A percentile compares a stretch with the other conserved stretches of the same genome.
These are phyloP conservation scores for Enhydra lutris DNA, from an alignment of 2,113 vertebrate species.

Conservation along the genomic window DNA sequence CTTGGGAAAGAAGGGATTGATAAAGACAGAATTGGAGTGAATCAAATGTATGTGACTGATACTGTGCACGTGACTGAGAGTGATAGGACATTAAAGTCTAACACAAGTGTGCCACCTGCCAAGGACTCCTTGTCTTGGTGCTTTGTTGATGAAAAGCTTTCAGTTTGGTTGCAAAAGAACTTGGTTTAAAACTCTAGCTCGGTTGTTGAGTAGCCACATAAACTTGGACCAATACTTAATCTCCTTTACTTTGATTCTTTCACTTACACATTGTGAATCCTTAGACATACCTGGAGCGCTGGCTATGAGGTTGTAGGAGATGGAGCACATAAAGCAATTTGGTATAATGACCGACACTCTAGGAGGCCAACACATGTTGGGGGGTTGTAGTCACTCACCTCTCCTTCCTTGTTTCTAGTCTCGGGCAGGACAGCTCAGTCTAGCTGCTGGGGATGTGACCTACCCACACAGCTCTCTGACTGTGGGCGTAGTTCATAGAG, in stretches of 20 bases:
- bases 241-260: not conserved
- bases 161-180: not conserved
- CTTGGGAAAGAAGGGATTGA: not conserved
- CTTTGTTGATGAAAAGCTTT: slow-evolving; percentile 1
- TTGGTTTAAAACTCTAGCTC: not conserved
- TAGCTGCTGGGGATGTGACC: not conserved
- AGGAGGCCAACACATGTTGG: not conserved
- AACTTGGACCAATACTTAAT: not conserved
- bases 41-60: not conserved
- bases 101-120: not conserved
- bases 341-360: not conserved
- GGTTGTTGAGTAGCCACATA: not conserved
- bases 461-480: not conserved
- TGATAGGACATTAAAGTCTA: not conserved
- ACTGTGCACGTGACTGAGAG: not conserved
- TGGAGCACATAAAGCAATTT: not conserved
- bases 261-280: not conserved
- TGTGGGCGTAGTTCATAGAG: not conserved
- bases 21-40: not conserved
- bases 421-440: not conserved
- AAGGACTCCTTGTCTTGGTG: not conserved
- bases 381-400: not conserved
- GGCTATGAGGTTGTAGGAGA: not conserved
- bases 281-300: not conserved
- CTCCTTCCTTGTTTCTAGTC: not conserved